A percentile compares a stretch with the other conserved stretches of the same genome.
Evolutionary conservation across 2,888 invertebrate genomes (phyloP).

Genomic region (Flabesymbios commensalis): DNA sequence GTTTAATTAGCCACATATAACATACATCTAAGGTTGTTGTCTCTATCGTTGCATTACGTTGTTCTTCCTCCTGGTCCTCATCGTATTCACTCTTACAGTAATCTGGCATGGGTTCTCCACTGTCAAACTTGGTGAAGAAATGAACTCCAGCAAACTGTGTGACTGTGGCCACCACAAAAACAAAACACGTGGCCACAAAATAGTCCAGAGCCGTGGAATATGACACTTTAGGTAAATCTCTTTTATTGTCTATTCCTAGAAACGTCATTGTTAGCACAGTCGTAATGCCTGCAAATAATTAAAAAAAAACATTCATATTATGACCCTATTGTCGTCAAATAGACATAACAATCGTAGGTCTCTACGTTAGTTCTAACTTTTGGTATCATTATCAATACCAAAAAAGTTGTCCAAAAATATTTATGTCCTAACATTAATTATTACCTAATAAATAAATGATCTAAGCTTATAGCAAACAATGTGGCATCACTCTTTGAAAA

Average conservation of each 20-base stretch:
- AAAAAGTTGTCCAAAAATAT: too few species aligned
- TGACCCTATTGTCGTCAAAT: too few species aligned
- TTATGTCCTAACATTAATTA: too few species aligned
- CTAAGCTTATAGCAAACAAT: too few species aligned
- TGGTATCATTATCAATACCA: too few species aligned
- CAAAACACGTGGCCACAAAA: constrained; percentile 80
- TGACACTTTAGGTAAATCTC: constrained; percentile 81
- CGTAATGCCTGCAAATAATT: constrained; percentile 73
- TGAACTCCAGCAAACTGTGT: constrained; percentile 95
- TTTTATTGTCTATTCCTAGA: constrained; percentile 76
- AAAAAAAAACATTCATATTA: too few species aligned
- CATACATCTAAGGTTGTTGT: too few species aligned
- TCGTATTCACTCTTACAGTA: neutral
- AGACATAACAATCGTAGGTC: too few species aligned
- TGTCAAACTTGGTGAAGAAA: constrained; percentile 80
- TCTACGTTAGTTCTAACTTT: too few species aligned
- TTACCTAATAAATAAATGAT: too few species aligned
- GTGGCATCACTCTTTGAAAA: too few species aligned
- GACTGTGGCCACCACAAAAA: constrained; percentile 74
- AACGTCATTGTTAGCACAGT: constrained; percentile 86
- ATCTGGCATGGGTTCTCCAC: constrained; percentile 66
- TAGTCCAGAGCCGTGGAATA: constrained; percentile 85
- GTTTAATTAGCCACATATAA: too few species aligned
- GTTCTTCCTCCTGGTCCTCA: constrained; percentile 7
- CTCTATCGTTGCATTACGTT: constrained; percentile 23